phyloP scores from a whole-genome alignment of 1,140 invertebrate species.

The Calliopsis andreniformis region DNA sequence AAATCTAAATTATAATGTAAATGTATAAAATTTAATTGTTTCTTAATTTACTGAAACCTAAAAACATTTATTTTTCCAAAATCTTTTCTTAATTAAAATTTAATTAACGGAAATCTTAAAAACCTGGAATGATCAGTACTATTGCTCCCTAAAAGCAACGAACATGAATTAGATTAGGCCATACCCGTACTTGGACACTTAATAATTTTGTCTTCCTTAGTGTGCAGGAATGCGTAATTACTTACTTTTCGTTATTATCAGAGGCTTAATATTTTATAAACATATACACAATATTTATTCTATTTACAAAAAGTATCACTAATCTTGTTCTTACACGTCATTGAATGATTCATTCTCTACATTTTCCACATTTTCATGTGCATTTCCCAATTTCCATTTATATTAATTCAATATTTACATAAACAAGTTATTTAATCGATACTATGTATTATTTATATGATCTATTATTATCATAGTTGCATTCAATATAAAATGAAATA shows the following conservation, averaged over 20 bases:
- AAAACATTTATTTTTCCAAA: constrained; percentile 21
- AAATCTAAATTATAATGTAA: constrained; percentile 44
- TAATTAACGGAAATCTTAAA: constrained; percentile 50
- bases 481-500: constrained; percentile 4
- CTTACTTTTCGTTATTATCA: constrained; percentile 43
- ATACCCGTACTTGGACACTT: constrained; percentile 39
- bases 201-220: constrained; percentile 48
- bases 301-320: constrained; percentile 64
- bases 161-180: constrained; percentile 58
- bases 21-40: constrained; percentile 54
- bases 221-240: constrained; percentile 52
- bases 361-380: constrained; percentile 17
- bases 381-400: background rate
- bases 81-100: constrained; percentile 46
- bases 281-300: constrained; percentile 71
- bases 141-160: constrained; percentile 50
- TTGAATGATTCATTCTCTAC: constrained; percentile 6
- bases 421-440: constrained; percentile 40
- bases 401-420: constrained; percentile 27
- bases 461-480: constrained; percentile 20
- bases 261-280: constrained; percentile 61
- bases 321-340: constrained; percentile 36
- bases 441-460: constrained; percentile 49
- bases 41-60: background rate
- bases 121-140: constrained; percentile 61